Conservation (phyloP, 2,888 invertebrate genomes). For the Agonopterix arenella region DNA sequence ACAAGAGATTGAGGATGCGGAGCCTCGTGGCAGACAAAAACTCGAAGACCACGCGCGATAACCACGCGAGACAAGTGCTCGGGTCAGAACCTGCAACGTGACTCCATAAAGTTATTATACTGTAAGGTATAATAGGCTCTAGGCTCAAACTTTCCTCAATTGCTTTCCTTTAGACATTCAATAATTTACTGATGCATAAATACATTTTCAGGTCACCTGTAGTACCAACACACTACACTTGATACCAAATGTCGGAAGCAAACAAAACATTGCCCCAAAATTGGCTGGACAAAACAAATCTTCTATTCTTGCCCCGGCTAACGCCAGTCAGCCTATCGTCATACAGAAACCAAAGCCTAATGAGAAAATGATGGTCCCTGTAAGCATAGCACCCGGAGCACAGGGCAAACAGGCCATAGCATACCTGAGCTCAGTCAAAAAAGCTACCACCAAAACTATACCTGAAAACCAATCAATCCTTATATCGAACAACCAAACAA, state of each 20-base stretch:
- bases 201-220: conserved; percentile 54
- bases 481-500: conserved; percentile 62
- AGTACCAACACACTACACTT: conserved; percentile 57
- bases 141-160: too few relatives aligned
- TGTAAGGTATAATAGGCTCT: too few relatives aligned
- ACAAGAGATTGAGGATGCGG: too few relatives aligned
- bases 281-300: conserved; percentile 41
- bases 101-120: too few relatives aligned
- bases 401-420: conserved; percentile 69
- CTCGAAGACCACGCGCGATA: too few relatives aligned
- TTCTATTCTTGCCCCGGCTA: conserved; percentile 58
- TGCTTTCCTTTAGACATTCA: not conserved
- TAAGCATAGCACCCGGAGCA: conserved; percentile 55
- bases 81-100: too few relatives aligned
- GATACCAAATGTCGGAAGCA: conserved; percentile 58
- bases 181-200: conserved; percentile 2
- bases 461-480: conserved; percentile 64
- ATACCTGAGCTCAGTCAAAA: conserved; percentile 75
- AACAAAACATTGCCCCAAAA: conserved; percentile 65
- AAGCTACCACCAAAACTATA: conserved; percentile 50
- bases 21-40: too few relatives aligned
- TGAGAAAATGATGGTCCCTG: conserved; percentile 70
- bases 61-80: too few relatives aligned
- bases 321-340: conserved; percentile 70
- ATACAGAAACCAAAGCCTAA: conserved; percentile 73